Percentiles rank a stretch among this genome's conserved stretches.
These are phyloP conservation scores for Speoplatyrhinus poulsoni DNA, from an alignment of 2,113 vertebrate species.

Conservation along the genomic window DNA sequence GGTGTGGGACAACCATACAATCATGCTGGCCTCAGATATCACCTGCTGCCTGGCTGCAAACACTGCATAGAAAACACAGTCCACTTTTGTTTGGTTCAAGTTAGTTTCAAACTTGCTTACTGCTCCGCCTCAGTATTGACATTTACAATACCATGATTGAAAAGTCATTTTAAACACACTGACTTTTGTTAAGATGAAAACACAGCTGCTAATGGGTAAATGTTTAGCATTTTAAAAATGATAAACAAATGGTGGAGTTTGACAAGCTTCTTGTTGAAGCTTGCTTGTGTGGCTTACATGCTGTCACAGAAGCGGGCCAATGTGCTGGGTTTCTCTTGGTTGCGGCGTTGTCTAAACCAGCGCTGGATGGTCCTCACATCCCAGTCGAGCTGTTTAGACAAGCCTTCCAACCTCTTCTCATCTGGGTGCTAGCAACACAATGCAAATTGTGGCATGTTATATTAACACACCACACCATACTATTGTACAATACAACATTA, in stretches of 20 bases:
- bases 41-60: constrained; percentile 50
- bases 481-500: too few species aligned
- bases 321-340: constrained; percentile 97
- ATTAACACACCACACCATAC: background rate
- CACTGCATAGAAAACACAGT: constrained; percentile 49
- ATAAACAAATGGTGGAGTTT: background rate
- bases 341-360: constrained; percentile 96
- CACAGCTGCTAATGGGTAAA: background rate
- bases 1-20: constrained; percentile 62
- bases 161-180: background rate
- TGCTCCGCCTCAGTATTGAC: constrained; percentile 15
- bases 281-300: constrained; percentile 83
- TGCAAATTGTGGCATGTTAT: background rate
- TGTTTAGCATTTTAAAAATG: background rate
- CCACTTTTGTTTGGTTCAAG: constrained; percentile 30
- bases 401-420: constrained; percentile 93
- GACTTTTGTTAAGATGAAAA: too few species aligned
- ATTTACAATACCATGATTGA: constrained; percentile 18
- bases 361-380: constrained; percentile 95
- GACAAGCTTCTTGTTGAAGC: background rate
- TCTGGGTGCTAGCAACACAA: constrained; percentile 86
- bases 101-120: constrained; percentile 28
- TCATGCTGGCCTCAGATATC: background rate
- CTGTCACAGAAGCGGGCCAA: constrained; percentile 95
- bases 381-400: constrained; percentile 99